Base-by-base conservation (phyloP, 2,888 invertebrate species). In the Pyrocoelia pectoralis region DNA sequence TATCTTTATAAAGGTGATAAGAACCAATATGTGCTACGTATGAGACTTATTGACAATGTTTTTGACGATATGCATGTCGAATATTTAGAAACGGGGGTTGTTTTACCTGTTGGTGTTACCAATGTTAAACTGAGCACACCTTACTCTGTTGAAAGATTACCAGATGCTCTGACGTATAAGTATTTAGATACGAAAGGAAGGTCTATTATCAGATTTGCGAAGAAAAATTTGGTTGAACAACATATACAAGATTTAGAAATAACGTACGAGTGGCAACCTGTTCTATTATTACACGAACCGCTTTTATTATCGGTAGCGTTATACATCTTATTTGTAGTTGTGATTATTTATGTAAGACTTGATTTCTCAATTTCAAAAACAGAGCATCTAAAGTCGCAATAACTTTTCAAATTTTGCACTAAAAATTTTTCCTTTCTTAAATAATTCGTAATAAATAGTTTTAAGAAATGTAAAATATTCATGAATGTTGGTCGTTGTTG, bases 31-130 rank as follows among this genome's bases (percentile, higher is more conserved):
- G 85, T 92, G 41, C 82, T 99, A 57, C 94, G 93, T 79, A 95
- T 99, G 92, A 88, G 97, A 68, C 84, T 97, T n/a, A 83, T 99
- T 69, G 98, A 99, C 81, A 98, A 98, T 78, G 89, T 99, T 46
- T 97, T 91, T 82, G 98, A 98, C 83, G 97, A 99, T 73, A 96
- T 98, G 93, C 88, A 93, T 54, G 90, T 99, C 53, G 97, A 98
- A 75, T 92, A 97, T 73, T 83, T 95, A 28, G 85, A 89, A 28
- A 89, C 98, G 0, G 93, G 91, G 77, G 88, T 99, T 54, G 94
- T 98, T 73, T 84, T 99, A 63, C 99, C 99, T 0, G 98, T 99
- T 80, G 95, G 97, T 38, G 87, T 93, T 9, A 86, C 89, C n/a
- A 89, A 92, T 75, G 88, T 96, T 54, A 89, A 93, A 74, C 77